Percentiles rank a stretch among this genome's conserved stretches.
phyloP scores from a whole-genome alignment of 2,888 invertebrate genomes.

The Beris chalybata region DNA sequence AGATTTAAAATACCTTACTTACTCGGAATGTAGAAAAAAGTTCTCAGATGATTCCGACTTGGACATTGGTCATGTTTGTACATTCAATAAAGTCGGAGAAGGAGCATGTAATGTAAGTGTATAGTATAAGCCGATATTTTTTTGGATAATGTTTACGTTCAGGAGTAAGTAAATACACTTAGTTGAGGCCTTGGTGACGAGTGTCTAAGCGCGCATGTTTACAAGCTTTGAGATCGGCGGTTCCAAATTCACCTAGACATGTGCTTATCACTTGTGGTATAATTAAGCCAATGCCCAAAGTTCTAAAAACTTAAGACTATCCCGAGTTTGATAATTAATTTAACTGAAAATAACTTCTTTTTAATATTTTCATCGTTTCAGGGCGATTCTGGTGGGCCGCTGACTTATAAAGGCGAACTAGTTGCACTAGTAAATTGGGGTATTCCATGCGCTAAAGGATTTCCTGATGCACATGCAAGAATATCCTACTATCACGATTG shows the following conservation, averaged over 20 bases:
- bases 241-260: no score
- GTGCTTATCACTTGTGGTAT: no score
- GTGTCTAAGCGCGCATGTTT: no score
- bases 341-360: no score
- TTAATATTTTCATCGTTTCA: background rate
- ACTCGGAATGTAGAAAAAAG: slow-evolving; percentile 58
- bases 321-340: no score
- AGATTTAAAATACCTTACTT: slow-evolving; percentile 58
- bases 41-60: slow-evolving; percentile 58
- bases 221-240: no score
- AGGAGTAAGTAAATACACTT: no score
- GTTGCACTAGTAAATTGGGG: slow-evolving; percentile 54
- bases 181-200: no score
- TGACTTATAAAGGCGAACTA: slow-evolving; percentile 46
- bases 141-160: background rate
- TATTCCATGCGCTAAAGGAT: slow-evolving; percentile 50
- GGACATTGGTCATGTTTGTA: slow-evolving; percentile 62
- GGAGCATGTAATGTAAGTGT: slow-evolving; percentile 53
- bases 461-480: slow-evolving; percentile 52
- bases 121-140: no score
- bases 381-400: slow-evolving; percentile 52
- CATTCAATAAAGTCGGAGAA: slow-evolving; percentile 58
- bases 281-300: no score
- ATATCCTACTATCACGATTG: slow-evolving; percentile 49
- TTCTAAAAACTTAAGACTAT: no score